Base-by-base conservation (phyloP, 2,797 vertebrate genomes). In the Acanthurus leucopareius region DNA sequence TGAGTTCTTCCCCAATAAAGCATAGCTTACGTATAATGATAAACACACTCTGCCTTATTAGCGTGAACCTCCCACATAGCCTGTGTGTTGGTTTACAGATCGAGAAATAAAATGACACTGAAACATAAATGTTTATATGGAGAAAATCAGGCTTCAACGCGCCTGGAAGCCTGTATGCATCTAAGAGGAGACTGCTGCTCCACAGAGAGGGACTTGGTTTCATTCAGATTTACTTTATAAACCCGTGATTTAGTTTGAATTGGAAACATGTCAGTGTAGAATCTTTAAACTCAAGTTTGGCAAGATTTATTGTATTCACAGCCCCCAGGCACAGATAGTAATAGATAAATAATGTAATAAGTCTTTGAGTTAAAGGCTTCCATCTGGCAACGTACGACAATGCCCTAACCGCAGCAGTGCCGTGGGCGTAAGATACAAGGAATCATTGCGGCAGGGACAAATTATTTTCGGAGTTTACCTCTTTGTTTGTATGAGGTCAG, bases 111-210 rank as follows among this genome's bases (percentile, higher is more conserved):
- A 91, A 90, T 87, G 76, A 87, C 86, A 79, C 73, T 56, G 79
- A 81, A 91, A 87, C 83, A 63, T 93, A 91, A 93, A 93, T 92
- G 86, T 94, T 93, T 93, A 88, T 35, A 49, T 49, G 61, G 48
- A 79, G 71, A 78, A 85, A 87, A 77, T 80, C 61, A 69, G 76
- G 60, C 75, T 75, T 68, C 59, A 20, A 40, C 78, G 61, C 3
- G 73, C 16, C 45, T 82, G 63, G 68, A 80, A 86, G 64, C 38
- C 32, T 20, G 64, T 45, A 13, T 47, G 45, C 64, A 61, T 51
- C 53, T 58, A 47, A 49, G 63, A 57, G 74, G 80, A 58, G 38
- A 35, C 11, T 20, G 44, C 69, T 76, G 48, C 70, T 83, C 71
- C 56, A 62, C 73, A 49, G 44, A 79, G 47, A 19, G 22, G 49